Conservation (phyloP, 1,140 invertebrate species). For the Drosophila albomicans region DNA sequence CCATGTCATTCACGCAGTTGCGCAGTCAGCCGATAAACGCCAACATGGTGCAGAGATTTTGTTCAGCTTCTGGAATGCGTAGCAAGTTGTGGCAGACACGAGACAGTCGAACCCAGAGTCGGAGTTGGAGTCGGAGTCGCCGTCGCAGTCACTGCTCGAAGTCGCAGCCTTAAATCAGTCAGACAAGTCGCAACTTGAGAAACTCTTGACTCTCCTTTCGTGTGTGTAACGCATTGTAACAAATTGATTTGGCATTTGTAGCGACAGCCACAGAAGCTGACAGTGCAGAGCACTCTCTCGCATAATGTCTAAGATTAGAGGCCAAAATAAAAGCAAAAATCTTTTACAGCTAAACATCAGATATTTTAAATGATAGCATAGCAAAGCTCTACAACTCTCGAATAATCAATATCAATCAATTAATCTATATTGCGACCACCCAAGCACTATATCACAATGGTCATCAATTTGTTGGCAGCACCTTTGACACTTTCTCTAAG, state of each 20-base stretch:
- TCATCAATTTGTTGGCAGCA: slow-evolving; percentile 50
- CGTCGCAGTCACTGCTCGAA: not conserved
- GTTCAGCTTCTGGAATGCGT: slow-evolving; percentile 85
- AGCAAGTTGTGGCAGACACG: slow-evolving; percentile 71
- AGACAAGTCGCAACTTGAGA: slow-evolving; percentile 3
- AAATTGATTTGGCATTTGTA: slow-evolving; percentile 77
- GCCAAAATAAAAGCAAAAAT: slow-evolving; percentile 6
- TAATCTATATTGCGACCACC: slow-evolving; percentile 30
- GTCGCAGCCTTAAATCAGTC: too few relatives aligned
- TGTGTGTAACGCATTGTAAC: slow-evolving; percentile 74
- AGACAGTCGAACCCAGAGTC: slow-evolving; percentile 25
- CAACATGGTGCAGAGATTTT: slow-evolving; percentile 83
- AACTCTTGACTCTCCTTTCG: slow-evolving; percentile 11
- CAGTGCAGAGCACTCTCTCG: slow-evolving; percentile 4
- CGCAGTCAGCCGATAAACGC: slow-evolving; percentile 59
- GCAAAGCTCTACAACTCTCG: not conserved
- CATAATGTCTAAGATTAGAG: slow-evolving; percentile 25
- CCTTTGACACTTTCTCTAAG: slow-evolving; percentile 62
- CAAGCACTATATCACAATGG: slow-evolving; percentile 34
- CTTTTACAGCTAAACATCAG: not conserved
- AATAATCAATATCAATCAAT: slow-evolving; percentile 6
- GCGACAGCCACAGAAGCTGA: slow-evolving; percentile 55
- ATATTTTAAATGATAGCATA: not conserved
- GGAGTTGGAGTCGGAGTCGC: slow-evolving; percentile 5
- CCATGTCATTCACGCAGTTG: slow-evolving; percentile 55